Evolutionary conservation across 2,113 vertebrate genomes (phyloP).

Genomic region (Sterna hirundo): DNA sequence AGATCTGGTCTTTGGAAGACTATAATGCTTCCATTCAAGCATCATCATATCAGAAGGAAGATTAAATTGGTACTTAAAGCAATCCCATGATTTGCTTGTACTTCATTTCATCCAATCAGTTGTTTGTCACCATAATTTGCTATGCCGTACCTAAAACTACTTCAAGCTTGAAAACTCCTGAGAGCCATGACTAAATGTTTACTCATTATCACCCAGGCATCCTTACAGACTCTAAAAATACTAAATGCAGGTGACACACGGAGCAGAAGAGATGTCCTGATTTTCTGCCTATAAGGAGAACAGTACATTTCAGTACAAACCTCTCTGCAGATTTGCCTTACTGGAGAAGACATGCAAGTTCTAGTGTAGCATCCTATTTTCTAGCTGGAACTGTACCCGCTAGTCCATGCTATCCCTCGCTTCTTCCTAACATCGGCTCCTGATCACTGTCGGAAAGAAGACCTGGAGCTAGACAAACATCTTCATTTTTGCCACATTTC

Average conservation of each 20-base stretch:
- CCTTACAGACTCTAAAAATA: neutral
- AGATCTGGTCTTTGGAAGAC: conserved; percentile 2
- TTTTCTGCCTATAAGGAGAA: neutral
- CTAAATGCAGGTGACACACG: neutral
- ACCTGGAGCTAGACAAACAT: neutral
- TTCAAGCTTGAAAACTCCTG: neutral
- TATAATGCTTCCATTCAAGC: neutral
- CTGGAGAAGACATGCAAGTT: rapidly evolving
- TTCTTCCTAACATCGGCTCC: neutral
- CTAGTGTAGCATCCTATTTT: neutral
- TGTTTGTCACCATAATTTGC: neutral
- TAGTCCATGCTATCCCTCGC: neutral
- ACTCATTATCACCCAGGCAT: neutral
- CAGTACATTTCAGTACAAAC: neutral
- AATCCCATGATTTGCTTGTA: neutral
- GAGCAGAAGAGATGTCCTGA: neutral
- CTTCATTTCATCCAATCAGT: neutral
- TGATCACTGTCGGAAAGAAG: neutral
- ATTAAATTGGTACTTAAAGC: neutral
- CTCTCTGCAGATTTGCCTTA: neutral
- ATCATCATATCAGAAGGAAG: neutral
- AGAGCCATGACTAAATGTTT: neutral
- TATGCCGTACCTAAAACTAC: neutral
- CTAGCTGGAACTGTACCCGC: neutral
- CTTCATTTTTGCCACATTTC: neutral